Base-by-base conservation (phyloP, 2,797 vertebrate genomes). In the Sebastes taczanowskii region DNA sequence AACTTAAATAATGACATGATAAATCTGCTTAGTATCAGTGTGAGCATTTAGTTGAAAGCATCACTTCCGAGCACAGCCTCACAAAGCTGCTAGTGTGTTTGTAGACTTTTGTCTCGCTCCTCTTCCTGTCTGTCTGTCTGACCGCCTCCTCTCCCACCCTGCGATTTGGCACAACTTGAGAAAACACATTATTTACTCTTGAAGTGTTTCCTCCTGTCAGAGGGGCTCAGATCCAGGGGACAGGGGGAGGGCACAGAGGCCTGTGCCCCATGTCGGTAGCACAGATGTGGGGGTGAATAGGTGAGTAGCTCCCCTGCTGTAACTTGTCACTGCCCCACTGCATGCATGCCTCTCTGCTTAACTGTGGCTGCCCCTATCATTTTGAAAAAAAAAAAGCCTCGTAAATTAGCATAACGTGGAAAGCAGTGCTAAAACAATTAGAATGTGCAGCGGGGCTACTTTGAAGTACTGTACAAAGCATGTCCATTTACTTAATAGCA, bases 111-210 rank as follows among this genome's bases (percentile, higher is more conserved):
- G 66, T 80, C 64, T 70, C 56, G 7, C 72, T 83, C 77, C 49
- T 80, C 77, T 89, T 88, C 84, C 77, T 87, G 69, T 81, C 75
- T 80, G 71, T 85, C 74, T 85, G 72, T 86, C 72, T 85, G 77
- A 79, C 71, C 22, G 34, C 58, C 83, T 90, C 79, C 75, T 77
- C 77, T 79, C 76, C 29, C 70, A 59, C 79, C 56, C 78, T 71
- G 75, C 23, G 62, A 84, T 86, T 92, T 95, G 94, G 92, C 91
- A 86, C 78, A 82, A 87, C 89, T 91, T 91, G 73, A 92, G 88
- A 94, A 86, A 92, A 86, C 88, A 82, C 85, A 83, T 93, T 92
- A 94, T 94, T 94, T 93, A 93, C 88, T 92, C 85, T 91, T 90
- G 77, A 93, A 92, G 89, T 89, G 88, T 90, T 94, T 90, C 90